These are phyloP conservation scores for Catocala fraxini DNA, from an alignment of 2,888 invertebrate species.

Conservation along the genomic window DNA sequence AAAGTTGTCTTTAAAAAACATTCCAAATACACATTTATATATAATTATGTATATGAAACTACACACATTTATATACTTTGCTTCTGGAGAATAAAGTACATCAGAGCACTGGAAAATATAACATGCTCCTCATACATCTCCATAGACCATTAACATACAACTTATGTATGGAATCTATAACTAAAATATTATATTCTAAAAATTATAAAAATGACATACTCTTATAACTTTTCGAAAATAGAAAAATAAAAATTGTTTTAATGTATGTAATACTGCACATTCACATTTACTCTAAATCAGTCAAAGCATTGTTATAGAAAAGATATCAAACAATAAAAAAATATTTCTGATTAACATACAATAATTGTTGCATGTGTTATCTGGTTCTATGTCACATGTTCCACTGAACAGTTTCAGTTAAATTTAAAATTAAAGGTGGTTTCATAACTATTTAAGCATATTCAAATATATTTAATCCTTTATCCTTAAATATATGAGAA, in stretches of 20 bases:
- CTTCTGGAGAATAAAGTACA: conserved; percentile 74
- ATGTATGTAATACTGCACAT: conserved; percentile 84
- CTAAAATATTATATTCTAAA: conserved; percentile 68
- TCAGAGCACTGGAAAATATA: conserved; percentile 66
- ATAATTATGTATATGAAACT: conserved; percentile 37
- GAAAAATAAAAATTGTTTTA: conserved; percentile 79
- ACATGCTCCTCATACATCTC: conserved; percentile 57
- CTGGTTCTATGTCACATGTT: conserved; percentile 60
- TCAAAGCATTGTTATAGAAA: conserved; percentile 75
- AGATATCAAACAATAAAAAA: conserved; percentile 67
- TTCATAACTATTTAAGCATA: conserved; percentile 69
- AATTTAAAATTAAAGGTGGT: conserved; percentile 47
- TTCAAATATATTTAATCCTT: conserved; percentile 53
- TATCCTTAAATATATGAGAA: conserved; percentile 49
- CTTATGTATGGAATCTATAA: conserved; percentile 56
- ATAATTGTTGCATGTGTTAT: conserved; percentile 60
- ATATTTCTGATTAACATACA: conserved; percentile 56
- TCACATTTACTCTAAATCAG: conserved; percentile 84
- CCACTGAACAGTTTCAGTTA: conserved; percentile 59
- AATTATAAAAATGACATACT: conserved; percentile 83
- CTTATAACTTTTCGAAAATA: conserved; percentile 74
- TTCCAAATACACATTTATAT: conserved; percentile 56
- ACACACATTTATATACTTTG: conserved; percentile 57
- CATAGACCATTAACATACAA: conserved; percentile 65
- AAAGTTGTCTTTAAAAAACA: conserved; percentile 65